These are phyloP conservation scores for Neotoma lepida DNA, from an alignment of 2,113 vertebrate genomes.

Conservation along the genomic window DNA sequence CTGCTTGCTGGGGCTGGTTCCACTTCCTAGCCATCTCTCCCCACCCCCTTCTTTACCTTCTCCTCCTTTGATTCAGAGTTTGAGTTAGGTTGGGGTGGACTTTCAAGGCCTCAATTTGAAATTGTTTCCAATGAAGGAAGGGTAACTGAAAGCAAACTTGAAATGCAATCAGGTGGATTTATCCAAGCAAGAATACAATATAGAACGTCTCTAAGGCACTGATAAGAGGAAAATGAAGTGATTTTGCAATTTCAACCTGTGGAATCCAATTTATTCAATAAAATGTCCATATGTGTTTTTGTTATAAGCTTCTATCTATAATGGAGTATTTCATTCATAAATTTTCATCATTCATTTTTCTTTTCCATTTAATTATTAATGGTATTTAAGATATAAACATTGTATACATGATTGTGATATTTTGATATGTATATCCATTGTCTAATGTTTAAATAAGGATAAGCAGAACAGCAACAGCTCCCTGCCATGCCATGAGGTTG, in stretches of 20 bases:
- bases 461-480: too few relatives aligned
- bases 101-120: background rate
- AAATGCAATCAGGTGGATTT: background rate
- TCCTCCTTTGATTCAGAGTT: background rate
- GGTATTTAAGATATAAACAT: background rate
- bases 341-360: background rate
- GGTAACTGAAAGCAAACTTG: background rate
- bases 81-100: background rate
- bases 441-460: background rate
- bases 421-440: background rate
- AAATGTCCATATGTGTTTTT: background rate
- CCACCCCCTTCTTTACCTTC: background rate
- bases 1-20: background rate
- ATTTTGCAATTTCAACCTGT: background rate
- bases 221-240: slow-evolving; percentile 8
- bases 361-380: background rate
- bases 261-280: background rate
- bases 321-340: slow-evolving; percentile 11
- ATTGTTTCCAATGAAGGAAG: background rate
- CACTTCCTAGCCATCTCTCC: background rate
- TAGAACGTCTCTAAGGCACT: background rate
- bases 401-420: background rate
- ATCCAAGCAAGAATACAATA: background rate
- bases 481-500: too few relatives aligned
- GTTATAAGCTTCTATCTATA: slow-evolving; percentile 5